phyloP scores from a whole-genome alignment of 2,113 vertebrate species.

The Paedocypris sp. region DNA sequence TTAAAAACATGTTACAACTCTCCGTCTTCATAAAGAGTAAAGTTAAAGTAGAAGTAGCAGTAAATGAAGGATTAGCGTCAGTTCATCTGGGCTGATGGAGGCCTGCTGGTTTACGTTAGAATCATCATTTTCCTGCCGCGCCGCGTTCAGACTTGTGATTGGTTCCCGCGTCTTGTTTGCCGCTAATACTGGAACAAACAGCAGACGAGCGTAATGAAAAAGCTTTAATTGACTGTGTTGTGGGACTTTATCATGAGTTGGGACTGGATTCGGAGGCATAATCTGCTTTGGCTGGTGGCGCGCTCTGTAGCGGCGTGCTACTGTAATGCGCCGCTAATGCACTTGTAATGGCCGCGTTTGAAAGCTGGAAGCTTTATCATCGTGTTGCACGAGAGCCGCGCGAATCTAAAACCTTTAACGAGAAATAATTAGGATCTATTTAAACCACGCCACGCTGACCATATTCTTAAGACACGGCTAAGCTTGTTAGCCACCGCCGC shows the following conservation, averaged over 20 bases:
- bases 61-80: no score
- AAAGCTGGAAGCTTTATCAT: conserved; percentile 63
- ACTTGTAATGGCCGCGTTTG: conserved; percentile 66
- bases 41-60: no score
- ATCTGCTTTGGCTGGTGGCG: conserved; percentile 57
- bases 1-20: no score
- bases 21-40: no score
- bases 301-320: conserved; percentile 57
- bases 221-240: conserved; percentile 66
- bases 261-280: conserved; percentile 62
- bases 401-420: conserved; percentile 63
- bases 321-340: conserved; percentile 55
- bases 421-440: conserved; percentile 73
- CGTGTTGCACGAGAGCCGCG: conserved; percentile 61
- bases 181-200: conserved; percentile 62
- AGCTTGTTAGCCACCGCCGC: conserved; percentile 62
- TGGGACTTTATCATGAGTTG: conserved; percentile 59
- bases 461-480: conserved; percentile 52
- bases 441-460: conserved; percentile 59
- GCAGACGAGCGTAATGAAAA: conserved; percentile 58
- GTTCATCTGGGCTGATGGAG: no score
- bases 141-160: conserved; percentile 43
- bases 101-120: no score
- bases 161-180: no score
- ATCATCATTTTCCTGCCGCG: no score